These are phyloP conservation scores for Dioctria rufipes DNA, from an alignment of 2,888 invertebrate species.

Conservation along the genomic window DNA sequence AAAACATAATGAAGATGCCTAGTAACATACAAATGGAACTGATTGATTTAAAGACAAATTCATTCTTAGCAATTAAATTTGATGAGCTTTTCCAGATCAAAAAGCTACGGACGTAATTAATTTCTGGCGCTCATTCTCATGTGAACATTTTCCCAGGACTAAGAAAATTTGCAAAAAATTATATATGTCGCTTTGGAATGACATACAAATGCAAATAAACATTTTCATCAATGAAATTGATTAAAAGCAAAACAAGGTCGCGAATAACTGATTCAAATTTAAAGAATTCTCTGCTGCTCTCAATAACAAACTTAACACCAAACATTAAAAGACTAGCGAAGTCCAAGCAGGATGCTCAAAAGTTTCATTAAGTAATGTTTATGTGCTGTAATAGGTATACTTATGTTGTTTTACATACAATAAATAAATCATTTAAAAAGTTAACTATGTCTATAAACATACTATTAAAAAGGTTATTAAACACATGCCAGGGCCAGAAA, in stretches of 20 bases:
- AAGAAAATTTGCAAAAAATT: background rate
- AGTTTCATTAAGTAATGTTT: background rate
- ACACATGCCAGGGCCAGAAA: background rate
- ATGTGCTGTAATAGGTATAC: constrained; percentile 18
- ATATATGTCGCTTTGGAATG: background rate
- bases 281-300: constrained; percentile 9
- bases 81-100: background rate
- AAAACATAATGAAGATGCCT: background rate
- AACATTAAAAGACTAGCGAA: background rate
- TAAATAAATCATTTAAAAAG: constrained; percentile 6
- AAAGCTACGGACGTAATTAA: background rate
- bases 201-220: background rate
- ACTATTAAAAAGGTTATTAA: background rate
- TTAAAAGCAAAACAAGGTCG: too few species aligned
- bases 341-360: constrained; percentile 2
- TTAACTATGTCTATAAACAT: background rate
- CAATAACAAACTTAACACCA: background rate
- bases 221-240: too few species aligned
- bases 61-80: background rate
- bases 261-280: background rate
- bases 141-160: constrained; percentile 1
- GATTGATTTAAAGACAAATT: background rate
- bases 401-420: constrained; percentile 6
- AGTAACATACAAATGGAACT: background rate
- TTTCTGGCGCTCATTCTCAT: background rate